Evolutionary conservation across 2,888 invertebrate species (phyloP), one percentile per base, ranked within the genome.

Genomic region (Hirtodrosophila confusa): DNA sequence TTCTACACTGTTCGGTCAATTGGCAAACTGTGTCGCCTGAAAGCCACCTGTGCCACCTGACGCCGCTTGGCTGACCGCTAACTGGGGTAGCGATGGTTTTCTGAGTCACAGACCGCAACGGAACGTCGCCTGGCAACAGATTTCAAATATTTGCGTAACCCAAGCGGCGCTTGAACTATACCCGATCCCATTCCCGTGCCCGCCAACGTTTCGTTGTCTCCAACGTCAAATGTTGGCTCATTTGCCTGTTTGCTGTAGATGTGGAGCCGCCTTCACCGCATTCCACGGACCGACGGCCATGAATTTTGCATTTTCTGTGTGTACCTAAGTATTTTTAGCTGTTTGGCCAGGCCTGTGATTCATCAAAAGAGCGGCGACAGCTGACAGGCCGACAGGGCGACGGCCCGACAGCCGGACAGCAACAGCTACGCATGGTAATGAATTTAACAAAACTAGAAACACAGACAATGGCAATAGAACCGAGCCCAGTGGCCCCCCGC

Each of bases 351-450:
- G 83, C 70, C 82, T 73, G 85, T 84, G 84, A 84, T 84, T 84
- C 86, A 84, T 86, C 85, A 80, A 80, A 86, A 75, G 77, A 79
- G 80, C 72, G 70, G 68, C 83, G 86, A 85, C 86, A 85, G 86
- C 78, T 82, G 76, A 70, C 76, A 69, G 70, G 45, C 24, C 58
- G 77, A 76, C 75, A 58, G 72, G 27, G 63, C 57, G 67, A 51
- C 78, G 67, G 58, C 68, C 68, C 44, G 65, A 69, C 74, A 73
- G 64, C 35, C 11, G n/a, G 7, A 44, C 56, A 50, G 35, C 27
- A 35, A 43, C 58, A 53, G 60, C 83, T 67, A 82, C 75, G 82
- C 83, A 83, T 83, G 72, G 75, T 80, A 83, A 80, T 75, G 78
- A 78, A 73, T 80, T 83, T 72, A 73, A 70, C 78, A 69, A 66